Conservation (phyloP, 1,140 invertebrate species). For the Plectus sambesii region DNA sequence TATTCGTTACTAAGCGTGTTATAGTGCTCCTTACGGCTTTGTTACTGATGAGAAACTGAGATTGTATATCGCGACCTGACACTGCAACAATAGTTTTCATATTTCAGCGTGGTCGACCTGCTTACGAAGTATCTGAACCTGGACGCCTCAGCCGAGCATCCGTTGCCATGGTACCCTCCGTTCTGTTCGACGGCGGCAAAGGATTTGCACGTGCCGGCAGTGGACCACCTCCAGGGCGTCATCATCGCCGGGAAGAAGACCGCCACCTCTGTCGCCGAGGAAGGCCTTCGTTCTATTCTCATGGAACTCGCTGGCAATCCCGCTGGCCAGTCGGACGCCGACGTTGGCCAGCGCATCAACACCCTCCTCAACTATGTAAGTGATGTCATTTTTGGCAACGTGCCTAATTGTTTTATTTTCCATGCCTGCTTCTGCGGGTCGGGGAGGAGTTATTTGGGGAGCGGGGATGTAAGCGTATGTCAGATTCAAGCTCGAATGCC, state of each 20-base stretch:
- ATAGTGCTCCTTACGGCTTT: too few species aligned
- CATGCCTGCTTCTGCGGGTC: too few species aligned
- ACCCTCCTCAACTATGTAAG: slow-evolving; percentile 58
- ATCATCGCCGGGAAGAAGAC: slow-evolving; percentile 47
- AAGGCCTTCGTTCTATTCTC: slow-evolving; percentile 49
- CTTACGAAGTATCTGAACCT: slow-evolving; percentile 55
- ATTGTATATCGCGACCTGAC: too few species aligned
- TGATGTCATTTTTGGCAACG: too few species aligned
- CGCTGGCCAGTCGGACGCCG: slow-evolving; percentile 54
- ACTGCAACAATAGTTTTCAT: too few species aligned
- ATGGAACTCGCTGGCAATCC: slow-evolving; percentile 53
- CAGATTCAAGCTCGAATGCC: too few species aligned
- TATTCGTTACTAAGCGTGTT: too few species aligned
- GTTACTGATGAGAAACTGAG: background rate
- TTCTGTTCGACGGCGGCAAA: slow-evolving; percentile 52
- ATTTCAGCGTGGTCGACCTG: slow-evolving; percentile 46
- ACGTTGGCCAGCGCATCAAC: slow-evolving; percentile 64
- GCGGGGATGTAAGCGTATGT: too few species aligned
- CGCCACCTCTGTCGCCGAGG: slow-evolving; percentile 46
- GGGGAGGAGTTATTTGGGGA: too few species aligned
- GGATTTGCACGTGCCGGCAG: slow-evolving; percentile 40
- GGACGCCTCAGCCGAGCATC: slow-evolving; percentile 54
- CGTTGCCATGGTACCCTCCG: slow-evolving; percentile 64
- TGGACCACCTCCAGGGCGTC: slow-evolving; percentile 47
- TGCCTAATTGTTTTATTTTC: too few species aligned